Conservation (phyloP, 2,113 vertebrate genomes). For the Elephantulus edwardii region DNA sequence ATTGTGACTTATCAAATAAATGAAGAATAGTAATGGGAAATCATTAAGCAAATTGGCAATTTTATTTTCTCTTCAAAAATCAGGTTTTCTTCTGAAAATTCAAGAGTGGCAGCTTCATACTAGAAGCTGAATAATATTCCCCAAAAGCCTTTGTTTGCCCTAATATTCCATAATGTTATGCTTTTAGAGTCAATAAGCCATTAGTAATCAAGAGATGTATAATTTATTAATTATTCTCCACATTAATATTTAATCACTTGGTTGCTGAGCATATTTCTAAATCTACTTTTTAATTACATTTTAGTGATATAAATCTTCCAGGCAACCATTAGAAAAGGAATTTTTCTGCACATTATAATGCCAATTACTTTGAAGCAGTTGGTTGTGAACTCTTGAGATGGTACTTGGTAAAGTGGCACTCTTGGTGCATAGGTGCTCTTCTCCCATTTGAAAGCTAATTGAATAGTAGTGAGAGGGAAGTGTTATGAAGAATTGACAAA, state of each 20-base stretch:
- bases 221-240: slow-evolving; percentile 94
- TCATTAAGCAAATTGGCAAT: background rate
- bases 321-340: slow-evolving; percentile 87
- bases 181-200: slow-evolving; percentile 93
- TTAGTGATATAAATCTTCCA: slow-evolving; percentile 88
- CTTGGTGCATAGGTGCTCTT: slow-evolving; percentile 66
- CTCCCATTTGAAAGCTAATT: slow-evolving; percentile 75
- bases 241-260: slow-evolving; percentile 93
- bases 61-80: slow-evolving; percentile 36
- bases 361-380: slow-evolving; percentile 83
- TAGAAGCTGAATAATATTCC: slow-evolving; percentile 81
- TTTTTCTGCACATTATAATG: slow-evolving; percentile 85
- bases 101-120: slow-evolving; percentile 72
- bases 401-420: slow-evolving; percentile 82
- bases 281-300: slow-evolving; percentile 92
- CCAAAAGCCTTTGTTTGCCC: slow-evolving; percentile 87
- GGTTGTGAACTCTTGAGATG: slow-evolving; percentile 79
- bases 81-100: slow-evolving; percentile 73
- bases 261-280: slow-evolving; percentile 88
- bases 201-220: slow-evolving; percentile 95
- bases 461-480: slow-evolving; percentile 70
- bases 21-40: background rate
- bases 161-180: slow-evolving; percentile 90
- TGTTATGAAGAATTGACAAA: slow-evolving; percentile 69
- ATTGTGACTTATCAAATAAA: background rate